phyloP scores from a whole-genome alignment of 2,888 invertebrate species.

The Chymomyza amoena region DNA sequence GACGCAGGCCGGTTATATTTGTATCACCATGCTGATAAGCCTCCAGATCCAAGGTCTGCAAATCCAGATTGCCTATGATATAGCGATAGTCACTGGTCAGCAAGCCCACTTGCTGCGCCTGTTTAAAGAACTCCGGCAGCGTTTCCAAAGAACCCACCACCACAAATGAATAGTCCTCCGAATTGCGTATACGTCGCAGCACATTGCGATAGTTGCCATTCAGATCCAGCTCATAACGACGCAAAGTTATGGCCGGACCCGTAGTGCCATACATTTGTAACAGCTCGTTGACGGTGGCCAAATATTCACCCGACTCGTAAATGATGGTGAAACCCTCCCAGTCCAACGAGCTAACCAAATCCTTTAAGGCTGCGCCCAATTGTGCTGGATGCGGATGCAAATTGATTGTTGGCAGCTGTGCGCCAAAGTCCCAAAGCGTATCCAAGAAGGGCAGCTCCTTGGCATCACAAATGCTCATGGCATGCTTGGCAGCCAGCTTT shows the following conservation, averaged over 20 bases:
- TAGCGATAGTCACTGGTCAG: constrained; percentile 89
- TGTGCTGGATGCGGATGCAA: constrained; percentile 85
- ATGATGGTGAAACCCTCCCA: constrained; percentile 94
- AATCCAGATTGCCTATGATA: constrained; percentile 88
- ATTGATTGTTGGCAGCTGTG: constrained; percentile 83
- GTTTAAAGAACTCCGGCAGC: constrained; percentile 81
- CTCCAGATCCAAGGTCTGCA: constrained; percentile 88
- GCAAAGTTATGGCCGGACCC: constrained; percentile 81
- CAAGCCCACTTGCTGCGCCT: constrained; percentile 91
- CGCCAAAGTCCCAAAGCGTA: constrained; percentile 85
- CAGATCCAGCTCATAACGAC: constrained; percentile 83
- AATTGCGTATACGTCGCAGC: constrained; percentile 85
- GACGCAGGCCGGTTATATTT: constrained; percentile 87
- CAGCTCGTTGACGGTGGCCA: constrained; percentile 86
- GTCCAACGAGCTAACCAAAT: constrained; percentile 85
- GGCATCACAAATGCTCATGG: constrained; percentile 90
- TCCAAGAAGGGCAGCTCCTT: constrained; percentile 93
- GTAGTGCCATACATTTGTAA: constrained; percentile 83
- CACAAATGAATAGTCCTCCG: constrained; percentile 85
- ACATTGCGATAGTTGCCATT: constrained; percentile 85
- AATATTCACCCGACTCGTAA: constrained; percentile 85
- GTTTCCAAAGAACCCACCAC: constrained; percentile 85
- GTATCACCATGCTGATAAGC: constrained; percentile 89
- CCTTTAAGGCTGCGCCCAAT: constrained; percentile 83
- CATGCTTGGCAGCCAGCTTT: constrained; percentile 84